Evolutionary conservation across 2,797 vertebrate species (phyloP).

Genomic region (Sus cebifrons): DNA sequence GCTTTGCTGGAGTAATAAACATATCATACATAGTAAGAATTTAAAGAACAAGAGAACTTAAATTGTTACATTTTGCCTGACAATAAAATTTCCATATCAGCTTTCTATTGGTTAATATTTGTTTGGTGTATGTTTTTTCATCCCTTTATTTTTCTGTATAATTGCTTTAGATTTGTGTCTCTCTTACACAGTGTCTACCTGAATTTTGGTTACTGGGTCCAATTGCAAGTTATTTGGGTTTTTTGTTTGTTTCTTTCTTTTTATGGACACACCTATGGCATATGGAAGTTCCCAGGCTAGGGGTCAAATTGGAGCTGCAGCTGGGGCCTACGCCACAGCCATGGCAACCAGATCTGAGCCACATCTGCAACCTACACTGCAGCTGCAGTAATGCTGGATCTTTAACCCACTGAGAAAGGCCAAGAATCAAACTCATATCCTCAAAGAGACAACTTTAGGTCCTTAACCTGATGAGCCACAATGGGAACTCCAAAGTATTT

Average conservation of each 20-base stretch:
- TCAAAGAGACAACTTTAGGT: no score
- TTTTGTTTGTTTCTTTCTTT: no score
- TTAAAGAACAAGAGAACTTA: conserved; percentile 21
- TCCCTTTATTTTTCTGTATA: conserved; percentile 16
- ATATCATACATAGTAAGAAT: background rate
- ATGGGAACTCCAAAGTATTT: background rate
- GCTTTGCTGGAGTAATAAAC: background rate
- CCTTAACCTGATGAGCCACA: no score
- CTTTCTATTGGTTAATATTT: conserved; percentile 49
- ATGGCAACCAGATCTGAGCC: no score
- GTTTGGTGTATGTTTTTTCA: background rate
- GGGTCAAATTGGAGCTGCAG: no score
- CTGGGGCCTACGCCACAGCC: no score
- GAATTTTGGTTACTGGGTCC: conserved; percentile 14
- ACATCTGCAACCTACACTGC: no score
- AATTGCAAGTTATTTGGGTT: background rate
- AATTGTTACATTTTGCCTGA: background rate
- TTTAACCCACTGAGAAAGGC: no score
- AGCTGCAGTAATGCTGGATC: no score
- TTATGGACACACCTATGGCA: no score
- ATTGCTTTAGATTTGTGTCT: conserved; percentile 12
- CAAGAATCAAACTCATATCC: no score
- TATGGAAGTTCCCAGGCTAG: no score
- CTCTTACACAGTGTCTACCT: background rate
- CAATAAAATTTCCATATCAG: background rate